Evolutionary conservation across 2,797 vertebrate species (phyloP).

Genomic region (Thalassophryne amazonica): DNA sequence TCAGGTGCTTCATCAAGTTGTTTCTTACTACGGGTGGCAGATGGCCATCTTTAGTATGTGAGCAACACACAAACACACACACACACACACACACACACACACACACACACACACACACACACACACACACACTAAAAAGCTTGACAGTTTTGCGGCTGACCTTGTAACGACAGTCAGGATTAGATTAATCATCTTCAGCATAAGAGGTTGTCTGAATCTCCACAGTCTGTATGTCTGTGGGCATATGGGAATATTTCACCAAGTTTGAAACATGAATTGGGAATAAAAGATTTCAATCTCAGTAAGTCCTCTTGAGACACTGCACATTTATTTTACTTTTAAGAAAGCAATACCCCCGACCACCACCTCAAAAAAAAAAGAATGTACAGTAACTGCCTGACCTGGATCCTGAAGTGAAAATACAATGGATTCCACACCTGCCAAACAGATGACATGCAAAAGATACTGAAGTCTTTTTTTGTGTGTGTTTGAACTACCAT

Average conservation of each 20-base stretch:
- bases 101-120: not conserved
- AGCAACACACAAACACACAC: not conserved
- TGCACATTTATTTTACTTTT: not conserved
- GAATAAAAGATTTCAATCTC: constrained; percentile 14
- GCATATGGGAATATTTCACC: constrained; percentile 1
- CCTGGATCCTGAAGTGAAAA: not conserved
- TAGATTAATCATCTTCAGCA: constrained; percentile 1
- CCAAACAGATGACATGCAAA: constrained; percentile 11
- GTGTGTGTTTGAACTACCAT: too few relatives aligned
- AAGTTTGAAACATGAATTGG: constrained; percentile 1
- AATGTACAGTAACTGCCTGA: constrained; percentile 1
- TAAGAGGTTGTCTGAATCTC: not conserved
- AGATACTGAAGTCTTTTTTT: too few relatives aligned
- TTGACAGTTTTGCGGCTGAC: not conserved
- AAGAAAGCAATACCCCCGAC: not conserved
- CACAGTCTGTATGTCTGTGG: not conserved
- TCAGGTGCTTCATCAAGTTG: not conserved
- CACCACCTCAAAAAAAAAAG: too few relatives aligned
- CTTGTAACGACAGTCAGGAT: not conserved
- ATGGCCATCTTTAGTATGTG: not conserved
- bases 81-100: not conserved
- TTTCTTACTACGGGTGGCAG: too few relatives aligned
- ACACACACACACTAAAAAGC: not conserved
- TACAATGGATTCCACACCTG: constrained; percentile 10
- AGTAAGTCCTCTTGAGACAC: not conserved